phyloP scores from a whole-genome alignment of 2,113 vertebrate species.

The Oncorhynchus clarkii region DNA sequence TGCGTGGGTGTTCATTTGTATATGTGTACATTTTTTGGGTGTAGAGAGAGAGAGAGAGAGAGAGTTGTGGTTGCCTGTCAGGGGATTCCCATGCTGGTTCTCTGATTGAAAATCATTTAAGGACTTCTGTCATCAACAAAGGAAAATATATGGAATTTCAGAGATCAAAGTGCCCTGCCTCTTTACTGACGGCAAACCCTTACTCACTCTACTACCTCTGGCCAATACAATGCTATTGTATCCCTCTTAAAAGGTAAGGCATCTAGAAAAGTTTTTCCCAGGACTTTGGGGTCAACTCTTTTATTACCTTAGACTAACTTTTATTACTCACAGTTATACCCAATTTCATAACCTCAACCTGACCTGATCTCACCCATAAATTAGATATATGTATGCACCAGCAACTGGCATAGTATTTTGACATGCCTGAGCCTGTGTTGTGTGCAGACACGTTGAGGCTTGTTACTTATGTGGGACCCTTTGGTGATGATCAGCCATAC shows the following conservation, averaged over 20 bases:
- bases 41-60: neutral
- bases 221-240: conserved; percentile 9
- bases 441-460: conserved; percentile 21
- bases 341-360: conserved; percentile 23
- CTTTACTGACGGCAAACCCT: conserved; percentile 42
- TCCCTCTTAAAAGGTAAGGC: conserved; percentile 13
- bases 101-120: conserved; percentile 57
- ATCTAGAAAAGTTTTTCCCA: conserved; percentile 21
- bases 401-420: conserved; percentile 3
- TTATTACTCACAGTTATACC: conserved; percentile 28
- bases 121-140: conserved; percentile 55
- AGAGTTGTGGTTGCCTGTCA: conserved; percentile 31
- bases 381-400: conserved; percentile 3
- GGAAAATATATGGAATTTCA: conserved; percentile 45
- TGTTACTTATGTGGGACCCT: conserved; percentile 21
- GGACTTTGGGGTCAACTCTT: conserved; percentile 11
- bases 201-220: conserved; percentile 29
- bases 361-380: conserved; percentile 23
- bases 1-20: conserved; percentile 4
- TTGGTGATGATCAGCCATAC: conserved; percentile 26
- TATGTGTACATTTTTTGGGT: neutral
- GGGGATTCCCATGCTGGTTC: conserved; percentile 68
- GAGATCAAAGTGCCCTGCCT: conserved; percentile 59
- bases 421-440: conserved; percentile 5
- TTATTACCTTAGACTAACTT: conserved; percentile 31